These are phyloP conservation scores for Heloderma charlesbogerti DNA, from an alignment of 2,113 vertebrate genomes.

Conservation along the genomic window DNA sequence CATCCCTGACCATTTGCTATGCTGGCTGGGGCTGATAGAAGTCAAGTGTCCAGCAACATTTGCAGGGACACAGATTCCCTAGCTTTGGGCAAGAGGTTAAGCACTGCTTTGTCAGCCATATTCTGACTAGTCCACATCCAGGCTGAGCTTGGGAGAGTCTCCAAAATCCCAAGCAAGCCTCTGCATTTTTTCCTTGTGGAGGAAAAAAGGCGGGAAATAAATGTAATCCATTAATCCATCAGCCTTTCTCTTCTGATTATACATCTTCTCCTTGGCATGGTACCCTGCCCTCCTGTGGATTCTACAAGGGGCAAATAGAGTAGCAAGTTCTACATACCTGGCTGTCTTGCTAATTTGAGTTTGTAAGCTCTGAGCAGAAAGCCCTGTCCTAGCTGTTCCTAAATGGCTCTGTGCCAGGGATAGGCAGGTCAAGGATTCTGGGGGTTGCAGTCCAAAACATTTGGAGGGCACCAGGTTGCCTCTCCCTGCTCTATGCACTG, in stretches of 20 bases:
- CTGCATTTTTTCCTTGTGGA: neutral
- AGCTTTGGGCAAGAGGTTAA: neutral
- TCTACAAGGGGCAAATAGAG: neutral
- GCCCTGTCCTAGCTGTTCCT: neutral
- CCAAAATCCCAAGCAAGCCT: neutral
- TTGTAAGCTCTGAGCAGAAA: neutral
- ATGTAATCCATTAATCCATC: no score
- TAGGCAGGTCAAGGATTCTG: no score
- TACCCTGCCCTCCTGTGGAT: neutral
- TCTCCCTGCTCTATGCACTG: neutral
- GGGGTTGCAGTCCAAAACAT: no score
- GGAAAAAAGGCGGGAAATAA: no score
- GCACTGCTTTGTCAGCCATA: neutral
- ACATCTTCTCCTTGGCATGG: neutral
- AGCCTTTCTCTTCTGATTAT: neutral
- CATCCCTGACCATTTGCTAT: neutral
- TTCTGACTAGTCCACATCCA: neutral
- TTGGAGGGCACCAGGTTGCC: no score
- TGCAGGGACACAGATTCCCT: neutral
- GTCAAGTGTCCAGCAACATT: neutral
- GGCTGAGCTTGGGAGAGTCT: fast-evolving
- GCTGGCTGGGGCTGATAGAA: neutral
- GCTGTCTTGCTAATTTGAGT: no score
- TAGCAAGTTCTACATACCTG: neutral
- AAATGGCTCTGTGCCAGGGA: neutral